Evolutionary conservation across 2,888 invertebrate species (phyloP), one percentile per base, ranked within the genome.

Genomic region (Labia minor): DNA sequence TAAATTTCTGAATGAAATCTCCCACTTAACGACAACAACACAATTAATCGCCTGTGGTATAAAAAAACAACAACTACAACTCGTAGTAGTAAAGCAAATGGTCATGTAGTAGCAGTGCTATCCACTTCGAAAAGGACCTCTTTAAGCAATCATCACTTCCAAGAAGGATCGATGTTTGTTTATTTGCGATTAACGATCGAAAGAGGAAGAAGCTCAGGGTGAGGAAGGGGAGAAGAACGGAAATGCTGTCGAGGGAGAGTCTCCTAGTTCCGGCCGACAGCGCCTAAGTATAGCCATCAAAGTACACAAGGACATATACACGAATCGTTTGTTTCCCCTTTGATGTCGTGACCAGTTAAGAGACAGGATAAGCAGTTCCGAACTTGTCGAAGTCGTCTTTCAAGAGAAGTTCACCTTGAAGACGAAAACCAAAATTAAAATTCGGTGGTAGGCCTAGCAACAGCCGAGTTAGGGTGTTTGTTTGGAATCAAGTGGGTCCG

Each of bases 111-210:
- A 6, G 26, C n/a, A 26, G 26, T 6, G 26, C 26, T 26, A 26
- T 26, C 26, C 8, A 26, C 26, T 6, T n/a, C n/a, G n/a, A n/a
- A n/a, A n/a, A n/a, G n/a, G n/a, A n/a, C n/a, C n/a, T n/a, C n/a
- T n/a, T n/a, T n/a, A n/a, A n/a, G n/a, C n/a, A n/a, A n/a, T n/a
- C n/a, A 26, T 6, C 26, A 26, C 26, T 26, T 26, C 26, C 26
- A 3, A 26, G 26, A 49, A 49, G 16, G 49, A 49, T 11, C 49
- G n/a, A n/a, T n/a, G n/a, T 49, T 49, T 49, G 49, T 49, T 49
- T 49, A 49, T 49, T 49, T 49, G 49, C 49, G 49, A 49, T 49
- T 49, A 49, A 49, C 49, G 16, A n/a, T 49, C 49, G 49, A 49
- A 26, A 26, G n/a, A 49, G 49, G 49, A 49, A 49, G 49, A 49